Base-by-base conservation (phyloP, 37 sponge, comb jelly and placozoan species). In the Halisarca cf. caerulea region DNA sequence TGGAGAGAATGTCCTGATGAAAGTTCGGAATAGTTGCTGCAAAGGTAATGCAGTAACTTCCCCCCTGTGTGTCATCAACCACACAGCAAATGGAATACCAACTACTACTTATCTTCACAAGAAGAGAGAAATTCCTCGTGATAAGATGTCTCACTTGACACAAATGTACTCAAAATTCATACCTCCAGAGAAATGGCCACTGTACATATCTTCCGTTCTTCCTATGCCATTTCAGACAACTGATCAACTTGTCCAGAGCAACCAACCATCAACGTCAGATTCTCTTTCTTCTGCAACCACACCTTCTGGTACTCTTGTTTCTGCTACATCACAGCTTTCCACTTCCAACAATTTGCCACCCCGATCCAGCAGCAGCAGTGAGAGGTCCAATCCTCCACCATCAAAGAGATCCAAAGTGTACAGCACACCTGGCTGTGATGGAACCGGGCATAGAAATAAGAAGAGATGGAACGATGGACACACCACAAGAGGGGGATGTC, bases 91-190 rank as follows among this genome's bases (percentile, higher is more conserved):
- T 2, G 34, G 35, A 2, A 32, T 28, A 3, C 37, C 34, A 69
- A 34, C 71, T 9, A 32, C 37, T 20, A 35, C 34, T 34, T 69
- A 69, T 28, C 27, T 32, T 28, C 37, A 69, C 27, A 21, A 20
- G 27, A 2, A 21, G 35, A 15, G 27, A 25, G 27, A 15, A 14
- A 25, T 66, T 9, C 68, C 68, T 25, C 9, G 25, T 24, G 68
- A 66, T 9, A 66, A 66, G 68, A 66, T 66, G 21, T 18, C 28
- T 8, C 68, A 66, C 27, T n/a, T 66, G 68, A 66, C 68, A 66
- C 68, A 66, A 27, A 66, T 66, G 68, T 66, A 66, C 68, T n/a
- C 23, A 32, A 69, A 69, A 69, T 69, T 36, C 1, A 36, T 69
- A 69, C 33, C 71, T 35, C 71, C 71, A 35, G 71, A 69, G 20